Base-by-base conservation (phyloP, 2,888 invertebrate species). In the Andrena trimmerana region DNA sequence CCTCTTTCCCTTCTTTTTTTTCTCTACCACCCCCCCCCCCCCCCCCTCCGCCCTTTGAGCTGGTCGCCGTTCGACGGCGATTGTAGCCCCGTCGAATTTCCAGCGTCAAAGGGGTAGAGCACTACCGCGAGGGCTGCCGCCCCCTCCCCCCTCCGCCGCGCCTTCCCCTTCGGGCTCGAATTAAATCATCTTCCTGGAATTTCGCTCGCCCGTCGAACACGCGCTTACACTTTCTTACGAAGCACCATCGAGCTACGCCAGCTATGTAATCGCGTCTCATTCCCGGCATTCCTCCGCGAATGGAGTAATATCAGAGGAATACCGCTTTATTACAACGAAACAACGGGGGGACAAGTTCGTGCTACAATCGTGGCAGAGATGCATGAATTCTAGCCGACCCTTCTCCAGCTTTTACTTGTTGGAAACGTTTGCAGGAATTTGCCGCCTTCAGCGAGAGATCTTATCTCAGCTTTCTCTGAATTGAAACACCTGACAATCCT, bases 101-200 rank as follows among this genome's bases (percentile, higher is more conserved):
- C 66, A 59, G 42, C 68, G 24, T 65, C 36, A 31, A 80, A 76
- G 50, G 16, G 6, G 6, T 3, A 33, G 13, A 27, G 29, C 8
- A 2, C 20, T 24, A 6, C 5, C 48, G 54, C 20, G 16, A 36
- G 33, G 4, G 20, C 0, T 10, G 52, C n/a, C 1, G 7, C 24
- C 36, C 20, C 20, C 20, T 0, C 20, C 20, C 20, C 20, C 20
- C 20, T 20, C 20, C 20, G 0, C 20, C 20, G 20, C 20, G 0
- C 16, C 7, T 2, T n/a, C 54, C 42, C 13, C 13, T 31, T 57
- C 29, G 3, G 10, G 20, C 57, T 24, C 48, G 62, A 36, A 77
- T 57, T 29, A 76, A 60, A 80, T 80, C 60, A 48, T 42, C 31
- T 71, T 63, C 31, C 50, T 8, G 67, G 31, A 78, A 81, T 24